Base-by-base conservation (phyloP, 2,888 invertebrate species). In the Pediacus dermestoides region DNA sequence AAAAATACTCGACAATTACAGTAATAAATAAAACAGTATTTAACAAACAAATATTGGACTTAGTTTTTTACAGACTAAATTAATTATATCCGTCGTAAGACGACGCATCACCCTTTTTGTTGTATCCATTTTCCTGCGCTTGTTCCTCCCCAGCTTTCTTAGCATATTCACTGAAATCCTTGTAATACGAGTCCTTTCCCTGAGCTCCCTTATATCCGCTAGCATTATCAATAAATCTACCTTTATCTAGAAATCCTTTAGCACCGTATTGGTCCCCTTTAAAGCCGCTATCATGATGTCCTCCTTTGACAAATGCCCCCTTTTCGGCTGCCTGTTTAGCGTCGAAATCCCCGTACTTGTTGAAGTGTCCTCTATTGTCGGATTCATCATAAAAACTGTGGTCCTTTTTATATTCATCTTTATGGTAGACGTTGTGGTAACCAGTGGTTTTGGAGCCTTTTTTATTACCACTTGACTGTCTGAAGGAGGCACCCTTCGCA, bases 401-500 rank as follows among this genome's bases (percentile, higher is more conserved):
- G 57, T 84, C 81, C 59, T 85, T 85, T 64, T 85, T 83, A 72
- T 77, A 85, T 64, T 86, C 86, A 58, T 86, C 82, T 71, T 85
- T 85, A 67, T 78, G 76, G 66, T 80, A 83, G 1, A 82, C 79
- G 55, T 55, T 83, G 64, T 83, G 83, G 70, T 77, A 85, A 10
- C 85, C 85, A 4, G 77, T 80, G 12, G 82, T 75, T 34, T 81
- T 81, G 44, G 81, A 78, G 1, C 83, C 83, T 60, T 83, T 83
- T 64, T 80, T 80, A 65, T 75, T 77, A 3, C 57, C 52, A 35
- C 76, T 74, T 47, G 76, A 74, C 51, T 78, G 73, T 1, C 75
- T 76, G 52, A 75, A 77, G 42, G 75, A 75, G 1, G 71, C 75
- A 3, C 79, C 80, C 46, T 77, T 72, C 50, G 74, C 72, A 26